Conservation (phyloP, 2,888 invertebrate genomes). For the Diachrysia chrysitis region DNA sequence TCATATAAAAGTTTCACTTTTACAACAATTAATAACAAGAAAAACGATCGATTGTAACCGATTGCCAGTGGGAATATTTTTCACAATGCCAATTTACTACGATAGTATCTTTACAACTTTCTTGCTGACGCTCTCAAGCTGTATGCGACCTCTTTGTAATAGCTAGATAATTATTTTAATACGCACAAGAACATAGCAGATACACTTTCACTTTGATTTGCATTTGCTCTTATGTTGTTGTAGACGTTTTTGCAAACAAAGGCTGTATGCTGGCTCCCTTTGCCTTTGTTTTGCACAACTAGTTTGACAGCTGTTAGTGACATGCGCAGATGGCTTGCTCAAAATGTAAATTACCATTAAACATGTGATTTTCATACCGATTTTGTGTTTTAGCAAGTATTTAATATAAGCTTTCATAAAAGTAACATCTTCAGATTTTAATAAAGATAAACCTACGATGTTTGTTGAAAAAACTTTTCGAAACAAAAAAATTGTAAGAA, state of each 20-base stretch:
- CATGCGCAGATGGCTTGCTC: slow-evolving; percentile 9
- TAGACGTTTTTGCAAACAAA: slow-evolving; percentile 45
- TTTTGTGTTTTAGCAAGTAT: not conserved
- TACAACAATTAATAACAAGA: slow-evolving; percentile 46
- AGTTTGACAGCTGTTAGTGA: slow-evolving; percentile 31
- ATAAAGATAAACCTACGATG: slow-evolving; percentile 19
- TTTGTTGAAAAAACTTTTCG: slow-evolving; percentile 30
- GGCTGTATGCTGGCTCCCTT: slow-evolving; percentile 28
- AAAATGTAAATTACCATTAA: not conserved
- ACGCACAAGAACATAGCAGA: slow-evolving; percentile 65
- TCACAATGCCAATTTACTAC: slow-evolving; percentile 52
- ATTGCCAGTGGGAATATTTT: slow-evolving; percentile 60
- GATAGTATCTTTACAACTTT: slow-evolving; percentile 52
- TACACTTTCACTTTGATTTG: slow-evolving; percentile 82
- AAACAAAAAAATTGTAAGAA: slow-evolving; percentile 47
- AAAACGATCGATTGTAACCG: slow-evolving; percentile 58
- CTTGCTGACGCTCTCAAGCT: slow-evolving; percentile 68
- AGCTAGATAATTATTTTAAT: slow-evolving; percentile 77
- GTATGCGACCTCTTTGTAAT: slow-evolving; percentile 63
- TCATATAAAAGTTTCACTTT: slow-evolving; percentile 54
- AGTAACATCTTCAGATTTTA: not conserved
- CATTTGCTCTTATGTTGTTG: slow-evolving; percentile 61
- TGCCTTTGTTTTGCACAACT: slow-evolving; percentile 33
- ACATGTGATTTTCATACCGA: not conserved
- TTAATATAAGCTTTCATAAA: not conserved